These are phyloP conservation scores for Dasyurus viverrinus DNA, from an alignment of 2,113 vertebrate genomes.

Conservation along the genomic window DNA sequence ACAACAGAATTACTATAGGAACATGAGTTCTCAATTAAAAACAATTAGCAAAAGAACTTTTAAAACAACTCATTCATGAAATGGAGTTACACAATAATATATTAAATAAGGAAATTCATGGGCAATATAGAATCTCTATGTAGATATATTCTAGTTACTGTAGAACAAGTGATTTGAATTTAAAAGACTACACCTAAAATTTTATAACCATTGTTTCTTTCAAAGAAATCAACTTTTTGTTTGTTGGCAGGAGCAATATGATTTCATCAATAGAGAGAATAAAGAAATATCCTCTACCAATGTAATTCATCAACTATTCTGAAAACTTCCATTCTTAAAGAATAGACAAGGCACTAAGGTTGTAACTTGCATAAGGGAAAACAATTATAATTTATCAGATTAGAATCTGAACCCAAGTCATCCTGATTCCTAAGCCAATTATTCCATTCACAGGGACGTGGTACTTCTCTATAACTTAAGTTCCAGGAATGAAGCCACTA, in stretches of 20 bases:
- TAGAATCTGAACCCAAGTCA: not conserved
- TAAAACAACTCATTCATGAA: not conserved
- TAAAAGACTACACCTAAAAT: not conserved
- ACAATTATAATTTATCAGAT: not conserved
- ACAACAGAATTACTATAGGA: not conserved
- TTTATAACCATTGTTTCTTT: not conserved
- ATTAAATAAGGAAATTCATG: not conserved
- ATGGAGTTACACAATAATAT: not conserved
- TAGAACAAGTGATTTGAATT: not conserved
- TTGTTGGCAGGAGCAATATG: not conserved
- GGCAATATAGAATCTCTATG: not conserved
- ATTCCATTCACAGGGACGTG: not conserved
- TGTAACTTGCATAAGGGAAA: not conserved
- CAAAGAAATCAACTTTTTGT: not conserved
- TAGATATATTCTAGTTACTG: not conserved
- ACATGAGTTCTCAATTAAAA: not conserved
- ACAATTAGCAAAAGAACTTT: not conserved
- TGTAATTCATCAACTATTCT: not conserved
- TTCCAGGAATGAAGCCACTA: not conserved
- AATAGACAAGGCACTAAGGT: not conserved
- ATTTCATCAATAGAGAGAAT: not conserved
- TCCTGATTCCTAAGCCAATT: too few relatives aligned
- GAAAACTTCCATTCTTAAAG: not conserved
- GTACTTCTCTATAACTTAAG: not conserved
- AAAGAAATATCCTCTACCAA: not conserved